phyloP scores from a whole-genome alignment of 2,797 vertebrate genomes.

The Potorous gilbertii region DNA sequence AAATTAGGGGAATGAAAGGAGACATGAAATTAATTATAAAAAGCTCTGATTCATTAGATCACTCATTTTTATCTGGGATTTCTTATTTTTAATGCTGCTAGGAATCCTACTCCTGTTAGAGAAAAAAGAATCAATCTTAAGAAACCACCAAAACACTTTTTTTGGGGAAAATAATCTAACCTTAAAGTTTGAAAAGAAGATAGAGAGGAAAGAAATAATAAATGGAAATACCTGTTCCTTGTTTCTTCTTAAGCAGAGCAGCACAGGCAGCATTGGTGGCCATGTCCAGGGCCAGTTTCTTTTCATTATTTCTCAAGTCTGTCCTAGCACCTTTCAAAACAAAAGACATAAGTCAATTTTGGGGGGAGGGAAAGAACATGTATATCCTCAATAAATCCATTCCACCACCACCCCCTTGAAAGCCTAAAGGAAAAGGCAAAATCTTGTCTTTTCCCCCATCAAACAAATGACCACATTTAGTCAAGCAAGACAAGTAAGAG shows the following conservation, averaged over 20 bases:
- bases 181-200: background rate
- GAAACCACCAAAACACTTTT: conserved; percentile 21
- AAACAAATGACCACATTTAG: background rate
- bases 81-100: background rate
- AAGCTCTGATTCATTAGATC: conserved; percentile 1
- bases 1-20: conserved; percentile 38
- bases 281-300: conserved; percentile 97
- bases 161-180: background rate
- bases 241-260: conserved; percentile 94
- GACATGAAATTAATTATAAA: conserved; percentile 14
- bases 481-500: conserved; percentile 22
- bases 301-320: conserved; percentile 96
- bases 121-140: conserved; percentile 36
- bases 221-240: conserved; percentile 81
- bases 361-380: background rate
- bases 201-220: conserved; percentile 36
- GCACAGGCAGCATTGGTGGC: conserved; percentile 95
- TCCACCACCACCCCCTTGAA: background rate
- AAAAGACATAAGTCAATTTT: conserved; percentile 60
- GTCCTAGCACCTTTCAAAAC: conserved; percentile 89
- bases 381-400: conserved; percentile 3
- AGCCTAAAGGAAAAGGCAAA: background rate
- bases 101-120: conserved; percentile 18
- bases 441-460: background rate
- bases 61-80: background rate